Evolutionary conservation across 2,888 invertebrate species (phyloP).

Genomic region (Cheilosia impressa): DNA sequence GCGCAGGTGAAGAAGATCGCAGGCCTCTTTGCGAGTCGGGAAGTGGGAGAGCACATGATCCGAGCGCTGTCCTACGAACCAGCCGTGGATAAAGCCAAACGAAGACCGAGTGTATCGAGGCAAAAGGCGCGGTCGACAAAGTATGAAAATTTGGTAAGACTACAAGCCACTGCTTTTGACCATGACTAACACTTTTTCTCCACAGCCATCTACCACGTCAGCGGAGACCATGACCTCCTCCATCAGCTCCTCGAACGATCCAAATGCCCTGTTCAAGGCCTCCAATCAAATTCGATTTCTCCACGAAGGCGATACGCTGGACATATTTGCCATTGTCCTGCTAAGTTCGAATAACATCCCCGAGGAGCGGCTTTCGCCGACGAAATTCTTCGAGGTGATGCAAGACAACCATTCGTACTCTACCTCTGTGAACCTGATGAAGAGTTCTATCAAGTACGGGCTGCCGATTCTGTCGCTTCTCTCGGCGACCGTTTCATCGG

Average conservation of each 20-base stretch:
- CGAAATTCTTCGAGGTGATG: conserved; percentile 79
- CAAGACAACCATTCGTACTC: conserved; percentile 77
- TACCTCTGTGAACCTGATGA: conserved; percentile 80
- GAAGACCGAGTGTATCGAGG: conserved; percentile 76
- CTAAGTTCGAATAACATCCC: conserved; percentile 79
- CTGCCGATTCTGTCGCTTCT: conserved; percentile 81
- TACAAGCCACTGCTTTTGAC: background rate
- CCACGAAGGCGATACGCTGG: conserved; percentile 77
- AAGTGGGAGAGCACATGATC: conserved; percentile 81
- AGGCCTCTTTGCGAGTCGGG: conserved; percentile 77
- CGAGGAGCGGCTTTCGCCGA: conserved; percentile 76
- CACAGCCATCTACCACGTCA: conserved; percentile 78
- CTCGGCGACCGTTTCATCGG: conserved; percentile 78
- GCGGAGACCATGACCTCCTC: conserved; percentile 80
- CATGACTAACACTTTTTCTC: background rate
- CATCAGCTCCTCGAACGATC: conserved; percentile 80
- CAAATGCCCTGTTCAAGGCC: conserved; percentile 57
- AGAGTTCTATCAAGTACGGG: conserved; percentile 78
- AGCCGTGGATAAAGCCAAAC: conserved; percentile 67
- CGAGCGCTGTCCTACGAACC: conserved; percentile 80
- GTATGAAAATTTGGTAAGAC: conserved; percentile 53
- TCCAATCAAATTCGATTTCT: conserved; percentile 76
- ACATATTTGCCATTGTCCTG: conserved; percentile 82
- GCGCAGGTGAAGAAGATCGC: conserved; percentile 80
- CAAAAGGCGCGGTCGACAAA: conserved; percentile 65